phyloP scores from a whole-genome alignment of 2,888 invertebrate genomes.

The Pandemis cinnamomeana region DNA sequence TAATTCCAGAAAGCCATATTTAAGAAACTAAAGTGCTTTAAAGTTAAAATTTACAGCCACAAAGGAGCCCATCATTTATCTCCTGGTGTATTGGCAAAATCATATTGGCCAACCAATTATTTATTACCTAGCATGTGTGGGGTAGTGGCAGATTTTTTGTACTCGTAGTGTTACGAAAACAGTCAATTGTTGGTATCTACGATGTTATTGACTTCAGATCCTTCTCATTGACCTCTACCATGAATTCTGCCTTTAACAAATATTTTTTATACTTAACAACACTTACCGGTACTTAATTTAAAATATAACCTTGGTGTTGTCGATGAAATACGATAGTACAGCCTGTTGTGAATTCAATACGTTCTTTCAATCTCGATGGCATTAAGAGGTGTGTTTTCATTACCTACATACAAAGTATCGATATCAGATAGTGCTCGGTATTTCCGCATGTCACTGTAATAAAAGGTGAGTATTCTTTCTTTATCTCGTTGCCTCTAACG shows the following conservation, averaged over 20 bases:
- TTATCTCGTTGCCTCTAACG: slow-evolving; percentile 45
- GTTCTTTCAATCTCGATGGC: slow-evolving; percentile 14
- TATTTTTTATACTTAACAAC: neutral
- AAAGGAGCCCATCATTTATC: slow-evolving; percentile 27
- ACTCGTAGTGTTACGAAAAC: neutral
- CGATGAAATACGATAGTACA: slow-evolving; percentile 4
- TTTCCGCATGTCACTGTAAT: slow-evolving; percentile 33
- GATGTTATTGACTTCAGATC: neutral
- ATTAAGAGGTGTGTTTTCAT: slow-evolving; percentile 16
- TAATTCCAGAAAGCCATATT: slow-evolving; percentile 13
- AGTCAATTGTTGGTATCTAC: neutral
- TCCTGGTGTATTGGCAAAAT: slow-evolving; percentile 31
- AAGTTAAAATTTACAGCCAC: slow-evolving; percentile 27
- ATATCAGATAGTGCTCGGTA: slow-evolving; percentile 21
- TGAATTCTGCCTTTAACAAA: neutral
- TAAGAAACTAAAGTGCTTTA: slow-evolving; percentile 25
- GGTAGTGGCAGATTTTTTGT: too few relatives aligned
- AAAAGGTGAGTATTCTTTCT: slow-evolving; percentile 38
- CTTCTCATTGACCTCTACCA: neutral
- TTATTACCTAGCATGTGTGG: slow-evolving; percentile 14
- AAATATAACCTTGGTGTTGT: neutral
- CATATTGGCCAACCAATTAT: slow-evolving; percentile 22
- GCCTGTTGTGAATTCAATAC: neutral
- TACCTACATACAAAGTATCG: slow-evolving; percentile 11
- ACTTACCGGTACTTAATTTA: neutral